Evolutionary conservation across 2,888 invertebrate species (phyloP).

Genomic region (Eupithecia centaureata): DNA sequence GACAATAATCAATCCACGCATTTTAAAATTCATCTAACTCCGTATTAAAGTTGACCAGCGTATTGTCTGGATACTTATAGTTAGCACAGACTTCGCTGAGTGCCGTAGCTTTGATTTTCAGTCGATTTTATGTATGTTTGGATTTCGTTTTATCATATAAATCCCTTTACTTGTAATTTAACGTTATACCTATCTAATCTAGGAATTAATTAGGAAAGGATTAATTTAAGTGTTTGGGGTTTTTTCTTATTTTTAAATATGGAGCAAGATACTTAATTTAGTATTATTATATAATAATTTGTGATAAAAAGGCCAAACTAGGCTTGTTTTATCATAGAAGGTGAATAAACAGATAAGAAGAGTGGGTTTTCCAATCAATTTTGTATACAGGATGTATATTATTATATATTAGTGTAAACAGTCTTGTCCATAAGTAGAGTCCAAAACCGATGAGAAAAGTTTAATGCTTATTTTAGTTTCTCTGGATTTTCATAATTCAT

Average conservation of each 20-base stretch:
- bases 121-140: background rate
- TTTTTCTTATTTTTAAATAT: constrained; percentile 1
- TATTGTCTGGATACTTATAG: background rate
- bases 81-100: background rate
- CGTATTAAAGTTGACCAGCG: background rate
- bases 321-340: too few species aligned
- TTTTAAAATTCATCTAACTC: constrained; percentile 19
- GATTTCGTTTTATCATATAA: background rate
- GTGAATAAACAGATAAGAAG: too few species aligned
- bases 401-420: too few species aligned
- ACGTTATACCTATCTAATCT: background rate
- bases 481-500: too few species aligned
- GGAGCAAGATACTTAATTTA: background rate
- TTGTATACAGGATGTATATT: too few species aligned
- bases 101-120: background rate
- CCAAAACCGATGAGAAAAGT: too few species aligned
- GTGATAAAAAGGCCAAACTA: too few species aligned
- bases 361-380: too few species aligned
- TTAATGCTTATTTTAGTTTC: too few species aligned
- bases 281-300: too few species aligned
- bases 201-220: background rate
- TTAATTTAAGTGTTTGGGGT: background rate
- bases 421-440: too few species aligned
- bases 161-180: background rate
- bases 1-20: constrained; percentile 46